Conservation (phyloP, 2,888 invertebrate species). For the Allacma fusca region DNA sequence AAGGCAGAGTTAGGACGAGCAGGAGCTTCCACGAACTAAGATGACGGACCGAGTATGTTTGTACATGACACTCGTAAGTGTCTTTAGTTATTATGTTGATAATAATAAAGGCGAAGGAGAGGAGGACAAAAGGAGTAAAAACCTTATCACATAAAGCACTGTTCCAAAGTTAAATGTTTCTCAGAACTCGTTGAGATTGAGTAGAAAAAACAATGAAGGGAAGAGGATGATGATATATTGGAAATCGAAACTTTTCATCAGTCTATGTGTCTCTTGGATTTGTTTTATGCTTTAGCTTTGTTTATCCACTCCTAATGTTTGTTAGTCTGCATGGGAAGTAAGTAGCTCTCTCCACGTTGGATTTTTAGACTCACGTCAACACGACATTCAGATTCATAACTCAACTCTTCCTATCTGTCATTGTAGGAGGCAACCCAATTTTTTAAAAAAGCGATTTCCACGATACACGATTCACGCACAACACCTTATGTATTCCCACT, state of each 20-base stretch:
- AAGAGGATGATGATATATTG: conserved; percentile 20
- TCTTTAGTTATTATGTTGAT: conserved; percentile 1
- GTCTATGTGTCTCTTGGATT: background rate
- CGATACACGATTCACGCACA: too few relatives aligned
- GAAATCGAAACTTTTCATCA: conserved; percentile 31
- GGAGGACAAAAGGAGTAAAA: background rate
- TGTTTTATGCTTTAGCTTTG: background rate
- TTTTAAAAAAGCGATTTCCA: background rate
- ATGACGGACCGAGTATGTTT: background rate
- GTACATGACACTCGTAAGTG: background rate
- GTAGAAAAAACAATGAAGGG: conserved; percentile 25
- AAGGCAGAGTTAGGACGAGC: conserved; percentile 1
- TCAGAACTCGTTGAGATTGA: background rate
- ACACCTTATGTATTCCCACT: too few relatives aligned
- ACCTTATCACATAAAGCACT: conserved; percentile 1
- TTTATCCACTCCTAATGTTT: conserved; percentile 11
- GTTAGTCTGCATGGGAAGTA: background rate
- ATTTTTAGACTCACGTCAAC: conserved; percentile 26
- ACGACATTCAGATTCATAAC: conserved; percentile 13
- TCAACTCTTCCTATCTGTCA: conserved; percentile 16
- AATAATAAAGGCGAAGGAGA: background rate
- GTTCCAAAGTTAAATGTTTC: background rate
- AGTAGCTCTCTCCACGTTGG: background rate
- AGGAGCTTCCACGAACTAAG: conserved; percentile 22
- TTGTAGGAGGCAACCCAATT: conserved; percentile 6